Evolutionary conservation across 2,113 vertebrate species (phyloP), one percentile per base, ranked within the genome.

Genomic region (Pachypanchax playfairii): DNA sequence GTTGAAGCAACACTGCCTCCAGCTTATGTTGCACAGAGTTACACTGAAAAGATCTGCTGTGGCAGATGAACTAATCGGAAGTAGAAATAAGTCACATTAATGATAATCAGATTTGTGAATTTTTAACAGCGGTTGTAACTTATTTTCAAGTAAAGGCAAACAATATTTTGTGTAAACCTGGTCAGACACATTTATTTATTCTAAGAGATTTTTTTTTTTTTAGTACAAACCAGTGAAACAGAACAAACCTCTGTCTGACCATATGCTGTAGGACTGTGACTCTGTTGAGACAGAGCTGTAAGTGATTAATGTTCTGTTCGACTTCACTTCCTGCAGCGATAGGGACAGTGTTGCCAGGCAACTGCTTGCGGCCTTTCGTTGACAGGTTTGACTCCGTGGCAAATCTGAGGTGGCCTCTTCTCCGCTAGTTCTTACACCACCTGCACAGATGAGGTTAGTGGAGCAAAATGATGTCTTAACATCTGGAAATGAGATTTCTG

Each of bases 311-410:
- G 85, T 82, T 80, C 82, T 68, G 59, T 85, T 82, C 71, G 51
- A 82, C 76, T 84, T 77, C 47, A 70, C 85, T 84, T 87, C 88
- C 88, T 87, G 83, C 83, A 85, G 83, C 52, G 79, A 84, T 83
- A 73, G 77, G 80, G 78, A 87, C 67, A 81, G 73, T 62, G 91
- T 92, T 93, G 90, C 90, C 85, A 81, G 87, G 92, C 87, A 90
- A 91, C 89, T 70, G 88, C 85, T 79, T 65, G 77, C 54, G 77
- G 84, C 82, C 88, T 82, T 83, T 77, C 55, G 61, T 83, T 74
- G 72, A 86, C 85, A 62, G 77, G 84, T 76, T 79, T 75, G 80
- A 71, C 81, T 80, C 65, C 1, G 50, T 72, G 81, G 81, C 65
- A 73, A 72, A 80, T 77, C 73, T 39, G 57, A 70, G 60, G 79